phyloP scores from a whole-genome alignment of 2,888 invertebrate species.

The Sinotaia quadrata region DNA sequence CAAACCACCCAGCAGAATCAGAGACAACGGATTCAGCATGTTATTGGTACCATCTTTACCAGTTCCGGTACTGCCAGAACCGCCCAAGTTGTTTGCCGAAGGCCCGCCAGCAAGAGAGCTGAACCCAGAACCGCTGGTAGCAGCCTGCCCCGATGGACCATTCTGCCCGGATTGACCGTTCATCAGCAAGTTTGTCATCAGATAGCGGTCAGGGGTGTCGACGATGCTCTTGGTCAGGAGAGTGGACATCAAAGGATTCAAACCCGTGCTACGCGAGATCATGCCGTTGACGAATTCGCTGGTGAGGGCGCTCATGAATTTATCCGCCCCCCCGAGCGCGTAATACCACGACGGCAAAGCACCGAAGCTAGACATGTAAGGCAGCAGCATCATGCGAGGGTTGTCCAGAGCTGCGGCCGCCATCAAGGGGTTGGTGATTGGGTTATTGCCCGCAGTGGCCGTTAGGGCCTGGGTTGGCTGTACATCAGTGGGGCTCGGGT shows the following conservation, averaged over 20 bases:
- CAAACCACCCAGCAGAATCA: no score
- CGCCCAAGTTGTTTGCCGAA: no score
- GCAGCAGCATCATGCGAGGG: slow-evolving; percentile 14
- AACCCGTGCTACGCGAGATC: slow-evolving; percentile 4
- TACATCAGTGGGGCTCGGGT: no score
- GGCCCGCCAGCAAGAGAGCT: no score
- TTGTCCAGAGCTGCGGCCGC: not conserved
- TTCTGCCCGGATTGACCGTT: not conserved
- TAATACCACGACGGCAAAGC: slow-evolving; percentile 9
- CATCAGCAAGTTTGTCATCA: not conserved
- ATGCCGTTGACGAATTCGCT: slow-evolving; percentile 1
- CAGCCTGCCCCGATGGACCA: no score
- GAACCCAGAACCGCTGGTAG: no score
- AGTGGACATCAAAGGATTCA: slow-evolving; percentile 3
- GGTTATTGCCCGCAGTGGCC: not conserved
- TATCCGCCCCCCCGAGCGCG: slow-evolving; percentile 19
- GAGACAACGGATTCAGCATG: no score
- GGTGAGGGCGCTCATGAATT: slow-evolving; percentile 12
- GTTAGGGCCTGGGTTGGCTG: no score
- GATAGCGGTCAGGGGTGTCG: slow-evolving; percentile 14
- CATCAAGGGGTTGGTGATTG: not conserved
- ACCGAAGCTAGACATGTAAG: slow-evolving; percentile 9
- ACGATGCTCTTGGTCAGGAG: slow-evolving; percentile 1
- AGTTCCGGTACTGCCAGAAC: no score
- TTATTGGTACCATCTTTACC: no score